phyloP scores from a whole-genome alignment of 2,888 invertebrate genomes.

The Invenusta paracnida region DNA sequence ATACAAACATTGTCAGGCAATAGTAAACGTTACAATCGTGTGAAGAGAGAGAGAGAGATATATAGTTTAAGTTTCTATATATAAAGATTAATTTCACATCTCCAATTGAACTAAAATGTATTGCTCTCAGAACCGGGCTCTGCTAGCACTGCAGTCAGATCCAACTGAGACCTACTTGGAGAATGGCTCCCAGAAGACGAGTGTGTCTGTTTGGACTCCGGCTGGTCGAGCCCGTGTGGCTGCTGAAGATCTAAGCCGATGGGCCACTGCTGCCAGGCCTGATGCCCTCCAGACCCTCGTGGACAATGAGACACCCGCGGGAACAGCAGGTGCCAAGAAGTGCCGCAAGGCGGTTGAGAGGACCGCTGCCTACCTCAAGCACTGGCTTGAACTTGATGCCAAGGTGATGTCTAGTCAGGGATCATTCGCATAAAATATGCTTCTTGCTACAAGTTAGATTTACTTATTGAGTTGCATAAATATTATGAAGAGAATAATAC shows the following conservation, averaged over 20 bases:
- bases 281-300: neutral
- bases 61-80: too few relatives aligned
- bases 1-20: too few relatives aligned
- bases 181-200: neutral
- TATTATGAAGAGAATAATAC: neutral
- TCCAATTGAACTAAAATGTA: too few relatives aligned
- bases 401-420: too few relatives aligned
- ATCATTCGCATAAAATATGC: neutral
- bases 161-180: conserved; percentile 1
- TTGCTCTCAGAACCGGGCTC: neutral
- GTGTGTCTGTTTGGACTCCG: neutral
- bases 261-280: neutral
- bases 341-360: conserved; percentile 7
- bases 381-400: neutral
- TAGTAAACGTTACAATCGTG: too few relatives aligned
- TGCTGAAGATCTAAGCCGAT: neutral
- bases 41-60: too few relatives aligned
- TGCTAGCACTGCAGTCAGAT: neutral
- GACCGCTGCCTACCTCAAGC: neutral
- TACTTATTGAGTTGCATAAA: neutral
- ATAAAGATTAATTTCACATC: too few relatives aligned
- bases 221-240: neutral
- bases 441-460: neutral
- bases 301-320: neutral
- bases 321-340: neutral